Conservation (phyloP, 2,797 vertebrate genomes). For the Selene dorsalis region DNA sequence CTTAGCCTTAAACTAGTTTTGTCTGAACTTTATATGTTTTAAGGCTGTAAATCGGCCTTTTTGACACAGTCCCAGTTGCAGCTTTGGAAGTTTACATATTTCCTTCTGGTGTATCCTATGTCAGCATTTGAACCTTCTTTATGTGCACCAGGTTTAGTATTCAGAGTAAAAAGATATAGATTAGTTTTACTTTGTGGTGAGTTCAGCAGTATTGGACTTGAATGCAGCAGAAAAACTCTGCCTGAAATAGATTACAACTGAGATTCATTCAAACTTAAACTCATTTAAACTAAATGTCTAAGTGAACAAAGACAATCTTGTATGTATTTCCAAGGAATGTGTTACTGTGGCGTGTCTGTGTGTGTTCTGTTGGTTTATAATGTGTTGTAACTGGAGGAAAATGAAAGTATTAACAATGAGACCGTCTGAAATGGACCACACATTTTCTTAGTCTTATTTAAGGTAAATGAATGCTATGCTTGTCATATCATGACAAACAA, state of each 20-base stretch:
- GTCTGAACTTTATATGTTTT: background rate
- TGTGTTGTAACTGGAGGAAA: background rate
- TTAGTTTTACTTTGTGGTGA: slow-evolving; percentile 57
- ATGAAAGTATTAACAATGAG: slow-evolving; percentile 4
- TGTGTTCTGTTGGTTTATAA: background rate
- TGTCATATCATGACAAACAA: slow-evolving; percentile 21
- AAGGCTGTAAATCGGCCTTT: background rate
- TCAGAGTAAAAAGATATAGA: slow-evolving; percentile 47
- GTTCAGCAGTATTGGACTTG: slow-evolving; percentile 55
- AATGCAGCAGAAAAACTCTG: slow-evolving; percentile 26
- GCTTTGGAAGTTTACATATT: slow-evolving; percentile 1
- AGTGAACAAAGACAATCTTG: background rate
- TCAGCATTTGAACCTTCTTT: slow-evolving; percentile 25
- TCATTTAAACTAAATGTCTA: no score
- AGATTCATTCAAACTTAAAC: slow-evolving; percentile 51
- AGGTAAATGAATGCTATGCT: slow-evolving; percentile 3
- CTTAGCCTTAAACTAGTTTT: background rate
- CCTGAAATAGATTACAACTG: slow-evolving; percentile 39
- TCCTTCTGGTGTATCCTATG: slow-evolving; percentile 2
- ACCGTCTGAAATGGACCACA: background rate
- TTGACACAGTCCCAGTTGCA: background rate
- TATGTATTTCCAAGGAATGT: slow-evolving; percentile 16
- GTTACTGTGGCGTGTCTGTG: background rate
- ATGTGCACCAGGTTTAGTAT: slow-evolving; percentile 17
- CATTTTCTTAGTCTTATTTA: background rate